phyloP scores from a whole-genome alignment of 1,140 invertebrate species.

The Polypedilum pembai region DNA sequence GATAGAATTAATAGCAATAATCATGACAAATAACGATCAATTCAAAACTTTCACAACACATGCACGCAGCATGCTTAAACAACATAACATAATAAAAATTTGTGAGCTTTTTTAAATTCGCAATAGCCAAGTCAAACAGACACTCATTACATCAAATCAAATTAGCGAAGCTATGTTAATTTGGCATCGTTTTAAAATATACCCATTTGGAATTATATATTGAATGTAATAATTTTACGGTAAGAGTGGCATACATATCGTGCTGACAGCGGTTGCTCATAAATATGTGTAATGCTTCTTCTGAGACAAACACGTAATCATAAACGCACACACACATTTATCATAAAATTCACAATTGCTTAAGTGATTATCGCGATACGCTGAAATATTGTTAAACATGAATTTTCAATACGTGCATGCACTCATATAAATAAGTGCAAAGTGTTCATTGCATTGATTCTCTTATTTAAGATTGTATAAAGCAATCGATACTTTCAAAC shows the following conservation, averaged over 20 bases:
- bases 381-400: neutral
- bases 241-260: neutral
- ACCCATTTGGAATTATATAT: neutral
- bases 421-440: neutral
- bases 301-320: neutral
- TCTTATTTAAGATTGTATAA: neutral
- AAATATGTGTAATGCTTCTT: neutral
- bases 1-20: conserved; percentile 19
- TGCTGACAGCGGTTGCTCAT: neutral
- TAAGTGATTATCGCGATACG: neutral
- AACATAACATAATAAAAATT: neutral
- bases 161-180: conserved; percentile 4
- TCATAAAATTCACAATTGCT: neutral
- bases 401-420: neutral
- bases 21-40: neutral
- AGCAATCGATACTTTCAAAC: neutral
- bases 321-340: neutral
- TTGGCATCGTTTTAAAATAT: neutral
- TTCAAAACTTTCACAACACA: neutral
- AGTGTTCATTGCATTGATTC: neutral
- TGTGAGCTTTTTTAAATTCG: too few species aligned
- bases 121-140: neutral
- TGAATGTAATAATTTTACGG: neutral
- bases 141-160: conserved; percentile 8
- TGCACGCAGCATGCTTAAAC: neutral